Base-by-base conservation (phyloP, 2,797 vertebrate species). In the Apogon hyalosoma region DNA sequence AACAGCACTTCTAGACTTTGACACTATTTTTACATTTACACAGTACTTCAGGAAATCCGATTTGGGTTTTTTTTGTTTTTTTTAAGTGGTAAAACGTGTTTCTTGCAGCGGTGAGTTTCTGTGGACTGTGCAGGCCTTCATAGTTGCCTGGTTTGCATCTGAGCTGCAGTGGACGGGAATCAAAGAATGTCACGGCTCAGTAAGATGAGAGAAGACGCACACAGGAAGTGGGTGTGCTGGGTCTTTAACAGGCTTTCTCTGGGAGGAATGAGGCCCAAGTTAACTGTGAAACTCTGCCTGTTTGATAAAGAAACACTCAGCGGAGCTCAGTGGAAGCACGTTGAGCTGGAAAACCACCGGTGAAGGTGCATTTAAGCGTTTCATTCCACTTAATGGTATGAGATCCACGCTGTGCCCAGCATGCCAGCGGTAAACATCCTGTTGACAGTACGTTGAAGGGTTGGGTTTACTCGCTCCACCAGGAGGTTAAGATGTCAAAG, bases 181-280 rank as follows among this genome's bases (percentile, higher is more conserved):
- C 77, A 81, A 81, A 86, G 86, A 83, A 82, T 69, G 84, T 77
- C 73, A 74, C 11, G 59, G 70, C 67, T 87, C 71, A 61, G 73
- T 81, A 69, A 81, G 69, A 87, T 73, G 62, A 73, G 63, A 86
- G 70, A 86, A 72, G 73, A 64, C 66, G 63, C 53, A 65, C 66
- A 76, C 75, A 81, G 77, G 73, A 82, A 83, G 68, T 72, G 73
- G 62, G 77, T 54, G 53, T 67, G 49, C 6, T 0, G 54, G 52
- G 69, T 63, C 72, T 82, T 77, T 73, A 56, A 73, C 57, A 49
- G 66, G 63, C 53, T 75, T 56, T 77, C 61, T 64, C 55, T 54
- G 63, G 24, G 67, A 52, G 50, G 40, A 79, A 48, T 56, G 64
- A 61, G 62, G 72, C 50, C 60, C 54, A 51, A 2, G 11, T 68